Evolutionary conservation across 2,797 vertebrate species (phyloP), one percentile per base, ranked within the genome.

Genomic region (Chaetophractus vellerosus): DNA sequence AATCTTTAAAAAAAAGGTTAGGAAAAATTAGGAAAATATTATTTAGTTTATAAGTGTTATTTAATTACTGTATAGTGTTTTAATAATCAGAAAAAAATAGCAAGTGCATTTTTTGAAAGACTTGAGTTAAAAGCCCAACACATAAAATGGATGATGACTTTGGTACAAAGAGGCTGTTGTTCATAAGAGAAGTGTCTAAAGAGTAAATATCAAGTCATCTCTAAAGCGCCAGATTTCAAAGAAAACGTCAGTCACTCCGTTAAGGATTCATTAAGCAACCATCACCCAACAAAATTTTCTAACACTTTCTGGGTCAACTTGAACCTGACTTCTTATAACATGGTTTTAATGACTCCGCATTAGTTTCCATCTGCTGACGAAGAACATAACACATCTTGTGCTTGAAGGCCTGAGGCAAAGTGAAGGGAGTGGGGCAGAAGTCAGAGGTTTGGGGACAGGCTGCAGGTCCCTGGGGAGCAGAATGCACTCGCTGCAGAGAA

Each of bases 401-500:
- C 3, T 36, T 6, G 26, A 31, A 61, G 9, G 0, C 16, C 55
- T 38, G 48, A 16, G 19, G 14, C 4, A 66, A 48, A 57, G 38
- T 21, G 57, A 61, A 9, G 8, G 31, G 4, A 26, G 9, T 21
- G 31, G 23, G 50, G 38, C 55, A 38, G 15, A 14, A 16, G 48
- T 18, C 1, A 7, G 33, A 74, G 64, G 76, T 94, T 68, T 94
- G 52, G 18, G 66, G 16, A 55, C 38, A 86, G 80, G 10, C 3
- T 74, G 41, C 50, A 48, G 69, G 52, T 84, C n/a, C 5, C 36
- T 59, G 61, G 31, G 85, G 16, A 92, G 68, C 87, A 92, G 2
- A 87, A 95, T 96, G 96, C 2, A 6, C 74, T 57, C 1, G 69
- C n/a, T n/a, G 81, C 79, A 2, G 97, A 98, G 87, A 96, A 94